Base-by-base conservation (phyloP, 2,797 vertebrate genomes). In the Avahi laniger region DNA sequence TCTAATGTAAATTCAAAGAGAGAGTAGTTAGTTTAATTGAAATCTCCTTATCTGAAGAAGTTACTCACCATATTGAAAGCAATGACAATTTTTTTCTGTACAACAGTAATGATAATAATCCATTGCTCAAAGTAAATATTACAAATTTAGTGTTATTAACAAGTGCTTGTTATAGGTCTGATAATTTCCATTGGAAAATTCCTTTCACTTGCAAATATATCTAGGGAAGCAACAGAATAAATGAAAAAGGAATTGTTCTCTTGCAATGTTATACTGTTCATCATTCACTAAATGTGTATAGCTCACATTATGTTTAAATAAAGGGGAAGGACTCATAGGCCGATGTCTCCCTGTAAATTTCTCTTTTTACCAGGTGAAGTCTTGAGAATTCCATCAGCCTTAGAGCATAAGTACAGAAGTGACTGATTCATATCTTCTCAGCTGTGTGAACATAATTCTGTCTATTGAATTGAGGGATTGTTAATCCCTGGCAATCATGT, bases 401-500 rank as follows among this genome's bases (percentile, higher is more conserved):
- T 97, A 93, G 89, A 97, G 91, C 73, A 98, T 97, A 98, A 96
- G 97, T 94, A 98, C 93, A 96, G 94, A 95, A 98, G 96, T 86
- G 90, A 41, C 69, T 97, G 95, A 98, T 98, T 97, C 97, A 98
- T 98, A 96, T 98, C 87, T 97, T 95, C 59, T 95, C 95, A 95
- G 88, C 96, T 98, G 41, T 98, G 94, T 98, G 98, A 98, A 98
- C 97, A 98, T 98, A 98, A 98, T 98, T 98, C 87, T 98, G 91
- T 95, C 95, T 98, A 98, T 95, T 98, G 97, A 98, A 98, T 96
- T 95, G 94, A 96, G 90, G 28, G 57, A 59, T 89, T 96, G 95
- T 95, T 98, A 98, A 98, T 98, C 97, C 96, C 63, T 98, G 95
- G 91, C 96, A 98, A 96, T 98, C 97, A 85, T 96, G 85, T 97